Evolutionary conservation across 1,140 invertebrate genomes (phyloP).

Genomic region (Ooceraea biroi): DNA sequence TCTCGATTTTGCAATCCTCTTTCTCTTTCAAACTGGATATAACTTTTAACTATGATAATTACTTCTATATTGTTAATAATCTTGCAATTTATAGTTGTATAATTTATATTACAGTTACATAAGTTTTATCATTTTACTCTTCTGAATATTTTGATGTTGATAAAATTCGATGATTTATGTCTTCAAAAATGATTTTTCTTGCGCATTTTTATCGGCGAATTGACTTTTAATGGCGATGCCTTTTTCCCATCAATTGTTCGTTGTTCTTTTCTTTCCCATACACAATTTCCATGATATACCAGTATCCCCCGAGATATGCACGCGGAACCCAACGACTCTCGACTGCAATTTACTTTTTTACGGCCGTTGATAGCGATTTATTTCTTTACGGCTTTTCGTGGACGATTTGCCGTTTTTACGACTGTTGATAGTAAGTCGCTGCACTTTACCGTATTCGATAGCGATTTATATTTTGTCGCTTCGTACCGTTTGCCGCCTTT

Average conservation of each 20-base stretch:
- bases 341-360: conserved; percentile 36
- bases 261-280: neutral
- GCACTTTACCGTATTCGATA: conserved; percentile 11
- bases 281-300: conserved; percentile 7
- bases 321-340: neutral
- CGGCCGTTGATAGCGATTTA: conserved; percentile 2
- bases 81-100: too few species aligned
- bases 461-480: conserved; percentile 46
- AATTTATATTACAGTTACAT: too few species aligned
- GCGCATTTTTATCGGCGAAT: neutral
- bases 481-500: neutral
- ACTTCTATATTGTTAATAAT: too few species aligned
- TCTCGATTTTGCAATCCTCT: too few species aligned
- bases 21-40: too few species aligned
- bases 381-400: conserved; percentile 21
- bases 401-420: conserved; percentile 32
- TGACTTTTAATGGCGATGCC: neutral
- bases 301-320: neutral
- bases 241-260: neutral
- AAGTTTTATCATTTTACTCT: neutral
- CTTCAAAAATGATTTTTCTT: too few species aligned
- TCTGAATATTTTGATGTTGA: too few species aligned
- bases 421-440: conserved; percentile 29
- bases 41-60: too few species aligned
- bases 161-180: too few species aligned